Evolutionary conservation across 2,113 vertebrate species (phyloP), one percentile per base, ranked within the genome.

Genomic region (Scytalopus superciliaris): DNA sequence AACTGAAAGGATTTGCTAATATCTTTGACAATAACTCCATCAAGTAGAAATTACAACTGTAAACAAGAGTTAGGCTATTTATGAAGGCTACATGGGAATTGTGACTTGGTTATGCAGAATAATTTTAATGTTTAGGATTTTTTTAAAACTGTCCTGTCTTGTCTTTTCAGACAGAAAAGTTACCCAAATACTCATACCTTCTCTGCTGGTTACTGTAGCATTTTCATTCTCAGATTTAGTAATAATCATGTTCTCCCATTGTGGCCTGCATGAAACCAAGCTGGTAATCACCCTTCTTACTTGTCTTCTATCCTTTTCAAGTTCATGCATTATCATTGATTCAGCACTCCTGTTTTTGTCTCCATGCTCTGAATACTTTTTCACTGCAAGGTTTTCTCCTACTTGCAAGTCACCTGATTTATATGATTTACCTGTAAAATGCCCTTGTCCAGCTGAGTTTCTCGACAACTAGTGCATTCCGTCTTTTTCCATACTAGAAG

Each of bases 1-100:
- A 97, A 96, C 80, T 87, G 96, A 97, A 97, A 92, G 77, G 9
- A 93, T 45, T 82, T 70, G 42, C 69, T 63, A 64, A 89, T 82
- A 64, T 76, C 80, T 83, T 90, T 85, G 88, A 50, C 25, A 82
- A 5, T 64, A 60, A 53, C 56, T 52, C 45, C 67, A 89, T 79
- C 78, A 82, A 91, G 93, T 37, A 83, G 55, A 92, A 93, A 93
- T 76, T 79, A 94, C 83, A 87, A 60, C 59, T 90, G 74, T 74
- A 96, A 96, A 94, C 56, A 89, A 89, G 60, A 94, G 74, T 87
- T 89, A 11, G 21, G 57, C 79, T 90, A 62, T 79, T 91, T 89
- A 70, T 73, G 81, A 91, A 57, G 37, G 30, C 66, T 76, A 8
- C 15, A 25, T 76, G 57, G 62, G 74, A 91, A 76, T 6, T 50